Evolutionary conservation across 2,888 invertebrate genomes (phyloP).

Genomic region (Volucella inflata): DNA sequence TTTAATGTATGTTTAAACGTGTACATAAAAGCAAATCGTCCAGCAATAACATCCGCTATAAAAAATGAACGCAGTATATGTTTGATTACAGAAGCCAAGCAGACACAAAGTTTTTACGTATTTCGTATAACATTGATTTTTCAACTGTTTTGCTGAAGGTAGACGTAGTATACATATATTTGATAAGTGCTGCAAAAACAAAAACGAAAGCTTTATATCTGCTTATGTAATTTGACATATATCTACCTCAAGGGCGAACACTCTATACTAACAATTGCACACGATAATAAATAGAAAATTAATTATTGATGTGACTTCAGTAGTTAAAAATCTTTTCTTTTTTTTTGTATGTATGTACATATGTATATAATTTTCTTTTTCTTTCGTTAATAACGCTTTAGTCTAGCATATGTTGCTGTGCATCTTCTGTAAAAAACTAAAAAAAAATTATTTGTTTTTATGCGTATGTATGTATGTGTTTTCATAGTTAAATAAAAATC

Average conservation of each 20-base stretch:
- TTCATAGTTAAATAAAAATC: too few species aligned
- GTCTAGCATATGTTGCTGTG: too few species aligned
- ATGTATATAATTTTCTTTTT: slow-evolving; percentile 7
- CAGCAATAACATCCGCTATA: slow-evolving; percentile 74
- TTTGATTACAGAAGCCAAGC: slow-evolving; percentile 77
- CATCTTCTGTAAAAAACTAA: too few species aligned
- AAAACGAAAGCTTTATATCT: slow-evolving; percentile 75
- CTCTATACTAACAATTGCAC: slow-evolving; percentile 45
- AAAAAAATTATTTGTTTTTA: too few species aligned
- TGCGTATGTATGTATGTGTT: too few species aligned
- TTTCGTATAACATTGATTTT: slow-evolving; percentile 25
- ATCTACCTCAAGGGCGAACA: slow-evolving; percentile 36
- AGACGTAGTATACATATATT: slow-evolving; percentile 23
- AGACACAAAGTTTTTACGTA: slow-evolving; percentile 48
- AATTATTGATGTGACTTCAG: slow-evolving; percentile 34
- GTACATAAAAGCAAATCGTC: slow-evolving; percentile 83
- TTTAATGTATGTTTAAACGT: slow-evolving; percentile 83
- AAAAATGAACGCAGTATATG: slow-evolving; percentile 74
- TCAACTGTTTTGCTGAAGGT: slow-evolving; percentile 26
- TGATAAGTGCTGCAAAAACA: slow-evolving; percentile 41
- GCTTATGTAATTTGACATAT: slow-evolving; percentile 79
- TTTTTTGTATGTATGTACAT: not conserved
- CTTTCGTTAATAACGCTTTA: too few species aligned
- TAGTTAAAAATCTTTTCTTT: slow-evolving; percentile 18
- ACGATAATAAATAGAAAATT: slow-evolving; percentile 33